A percentile compares a stretch with the other conserved stretches of the same genome.
phyloP scores from a whole-genome alignment of 2,888 invertebrate genomes.

The Ypsolopha sequella region DNA sequence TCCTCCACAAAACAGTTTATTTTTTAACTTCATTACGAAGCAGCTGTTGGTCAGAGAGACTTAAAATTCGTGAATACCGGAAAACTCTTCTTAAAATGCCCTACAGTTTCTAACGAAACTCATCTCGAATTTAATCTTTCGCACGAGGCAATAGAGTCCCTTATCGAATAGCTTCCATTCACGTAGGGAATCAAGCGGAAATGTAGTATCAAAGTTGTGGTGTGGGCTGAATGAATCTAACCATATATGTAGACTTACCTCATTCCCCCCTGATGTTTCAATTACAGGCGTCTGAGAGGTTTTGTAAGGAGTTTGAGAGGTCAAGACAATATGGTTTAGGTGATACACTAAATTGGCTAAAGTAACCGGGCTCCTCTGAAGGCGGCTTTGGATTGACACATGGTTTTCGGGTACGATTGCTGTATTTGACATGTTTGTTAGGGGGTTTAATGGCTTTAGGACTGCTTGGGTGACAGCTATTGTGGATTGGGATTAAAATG shows the following conservation, averaged over 20 bases:
- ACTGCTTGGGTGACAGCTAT: too few relatives aligned
- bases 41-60: too few relatives aligned
- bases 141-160: constrained; percentile 20
- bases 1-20: too few relatives aligned
- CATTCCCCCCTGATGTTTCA: neutral
- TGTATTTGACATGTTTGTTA: neutral
- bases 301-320: constrained; percentile 21
- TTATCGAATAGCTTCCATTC: constrained; percentile 21
- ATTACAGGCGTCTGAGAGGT: neutral
- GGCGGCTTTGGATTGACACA: neutral
- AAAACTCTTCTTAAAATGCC: constrained; percentile 18
- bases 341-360: constrained; percentile 56
- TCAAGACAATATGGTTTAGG: constrained; percentile 35
- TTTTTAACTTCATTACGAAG: too few relatives aligned
- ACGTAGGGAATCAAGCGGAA: constrained; percentile 58
- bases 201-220: constrained; percentile 52
- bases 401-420: neutral
- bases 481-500: too few relatives aligned
- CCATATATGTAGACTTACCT: constrained; percentile 36
- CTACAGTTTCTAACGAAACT: constrained; percentile 14
- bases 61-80: too few relatives aligned
- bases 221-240: constrained; percentile 38
- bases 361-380: constrained; percentile 54
- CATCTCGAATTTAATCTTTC: constrained; percentile 14
- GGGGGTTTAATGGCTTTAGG: too few relatives aligned